Conservation (phyloP, 37 sponge, comb jelly and placozoan genomes). For the Theonella swinhoei region DNA sequence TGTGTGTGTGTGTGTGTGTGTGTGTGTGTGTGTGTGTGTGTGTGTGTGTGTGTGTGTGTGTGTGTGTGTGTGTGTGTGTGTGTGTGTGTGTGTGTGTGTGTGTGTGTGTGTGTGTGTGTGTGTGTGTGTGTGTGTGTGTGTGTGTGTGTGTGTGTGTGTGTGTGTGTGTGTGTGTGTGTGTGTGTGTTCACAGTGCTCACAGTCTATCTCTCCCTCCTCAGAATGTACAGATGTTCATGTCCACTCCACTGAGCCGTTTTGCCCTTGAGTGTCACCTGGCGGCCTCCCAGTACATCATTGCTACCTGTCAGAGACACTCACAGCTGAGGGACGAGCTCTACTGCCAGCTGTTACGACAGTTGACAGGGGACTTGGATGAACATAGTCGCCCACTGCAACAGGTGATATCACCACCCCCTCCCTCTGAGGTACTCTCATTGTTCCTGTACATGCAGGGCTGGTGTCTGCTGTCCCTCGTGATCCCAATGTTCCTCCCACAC, state of each 20-base stretch:
- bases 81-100: no score
- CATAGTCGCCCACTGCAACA: neutral
- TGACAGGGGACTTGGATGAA: conserved; percentile 11
- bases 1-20: no score
- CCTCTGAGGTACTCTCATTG: no score
- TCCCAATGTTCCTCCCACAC: conserved; percentile 37
- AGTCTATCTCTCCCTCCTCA: no score
- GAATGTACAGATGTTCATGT: conserved; percentile 36
- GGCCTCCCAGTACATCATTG: conserved; percentile 46
- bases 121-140: no score
- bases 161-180: no score
- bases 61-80: no score
- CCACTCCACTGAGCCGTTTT: conserved; percentile 15
- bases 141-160: no score
- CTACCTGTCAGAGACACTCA: conserved; percentile 32
- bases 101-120: no score
- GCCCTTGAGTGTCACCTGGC: conserved; percentile 51
- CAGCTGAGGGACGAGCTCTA: conserved; percentile 73
- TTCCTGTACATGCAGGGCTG: conserved; percentile 48
- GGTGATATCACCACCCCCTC: neutral
- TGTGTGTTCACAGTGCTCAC: no score
- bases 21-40: no score
- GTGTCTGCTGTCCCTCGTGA: conserved; percentile 54
- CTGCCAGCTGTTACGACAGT: conserved; percentile 71
- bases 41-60: no score